Conservation (phyloP, 2,888 invertebrate species). For the Sturmia bella region DNA sequence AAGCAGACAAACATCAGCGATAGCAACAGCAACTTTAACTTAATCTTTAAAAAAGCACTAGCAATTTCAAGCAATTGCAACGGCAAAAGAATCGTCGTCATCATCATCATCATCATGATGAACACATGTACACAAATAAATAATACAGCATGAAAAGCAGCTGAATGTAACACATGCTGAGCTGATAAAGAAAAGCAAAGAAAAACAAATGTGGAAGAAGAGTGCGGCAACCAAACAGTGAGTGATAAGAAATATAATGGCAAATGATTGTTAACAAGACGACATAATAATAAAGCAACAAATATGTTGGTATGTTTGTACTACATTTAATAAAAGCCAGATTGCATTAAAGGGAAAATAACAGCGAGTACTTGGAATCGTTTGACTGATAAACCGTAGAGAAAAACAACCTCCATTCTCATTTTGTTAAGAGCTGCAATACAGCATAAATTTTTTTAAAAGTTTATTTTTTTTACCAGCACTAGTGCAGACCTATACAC, state of each 20-base stretch:
- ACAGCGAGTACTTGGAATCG: constrained; percentile 1
- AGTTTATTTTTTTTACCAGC: background rate
- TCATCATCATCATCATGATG: too few relatives aligned
- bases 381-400: constrained; percentile 16
- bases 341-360: constrained; percentile 21
- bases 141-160: background rate
- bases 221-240: background rate
- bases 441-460: constrained; percentile 13
- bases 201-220: background rate
- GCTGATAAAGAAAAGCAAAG: background rate
- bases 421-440: constrained; percentile 17
- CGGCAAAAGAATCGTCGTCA: background rate
- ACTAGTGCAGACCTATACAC: too few relatives aligned
- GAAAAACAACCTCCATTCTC: background rate
- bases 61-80: constrained; percentile 14
- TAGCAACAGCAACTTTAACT: background rate
- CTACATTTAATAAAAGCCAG: background rate
- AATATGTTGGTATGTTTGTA: background rate
- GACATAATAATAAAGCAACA: constrained; percentile 12
- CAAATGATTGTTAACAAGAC: constrained; percentile 37
- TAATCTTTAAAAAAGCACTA: background rate
- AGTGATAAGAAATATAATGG: constrained; percentile 6
- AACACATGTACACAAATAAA: constrained; percentile 6
- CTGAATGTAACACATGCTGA: constrained; percentile 19
- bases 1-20: background rate